phyloP scores from a whole-genome alignment of 1,140 invertebrate genomes.

The Rhopalosiphum maidis region DNA sequence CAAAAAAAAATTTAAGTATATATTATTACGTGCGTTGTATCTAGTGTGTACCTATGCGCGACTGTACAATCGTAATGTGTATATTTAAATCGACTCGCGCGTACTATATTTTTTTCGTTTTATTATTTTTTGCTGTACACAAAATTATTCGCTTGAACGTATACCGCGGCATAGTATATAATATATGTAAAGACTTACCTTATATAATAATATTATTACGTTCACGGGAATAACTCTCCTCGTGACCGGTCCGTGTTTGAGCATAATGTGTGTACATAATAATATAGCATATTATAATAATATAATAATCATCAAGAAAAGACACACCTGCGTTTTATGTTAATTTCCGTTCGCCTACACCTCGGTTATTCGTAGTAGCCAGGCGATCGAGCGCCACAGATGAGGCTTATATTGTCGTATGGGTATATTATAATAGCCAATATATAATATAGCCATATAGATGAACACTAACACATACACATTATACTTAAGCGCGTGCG shows the following conservation, averaged over 20 bases:
- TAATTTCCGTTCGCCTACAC: slow-evolving; percentile 55
- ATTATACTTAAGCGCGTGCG: background rate
- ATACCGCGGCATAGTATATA: background rate
- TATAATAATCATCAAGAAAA: slow-evolving; percentile 21
- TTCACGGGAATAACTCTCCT: background rate
- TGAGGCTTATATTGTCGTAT: background rate
- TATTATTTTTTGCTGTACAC: background rate
- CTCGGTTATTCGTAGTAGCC: background rate
- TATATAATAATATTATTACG: slow-evolving; percentile 16
- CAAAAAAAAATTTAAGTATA: background rate
- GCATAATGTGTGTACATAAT: slow-evolving; percentile 9
- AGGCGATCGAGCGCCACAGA: background rate
- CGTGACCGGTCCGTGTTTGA: slow-evolving; percentile 25
- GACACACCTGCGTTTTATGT: slow-evolving; percentile 57
- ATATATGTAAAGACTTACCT: background rate
- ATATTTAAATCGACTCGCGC: background rate
- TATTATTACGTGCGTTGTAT: background rate
- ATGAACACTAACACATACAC: background rate
- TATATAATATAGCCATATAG: background rate
- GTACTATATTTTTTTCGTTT: background rate
- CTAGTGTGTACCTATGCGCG: background rate
- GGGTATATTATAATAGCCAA: background rate
- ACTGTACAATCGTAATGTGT: background rate
- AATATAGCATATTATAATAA: background rate
- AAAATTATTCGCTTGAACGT: background rate